A percentile compares a stretch with the other conserved stretches of the same genome.
Conservation (phyloP, 2,113 vertebrate species). For the Zosterops japonicus region DNA sequence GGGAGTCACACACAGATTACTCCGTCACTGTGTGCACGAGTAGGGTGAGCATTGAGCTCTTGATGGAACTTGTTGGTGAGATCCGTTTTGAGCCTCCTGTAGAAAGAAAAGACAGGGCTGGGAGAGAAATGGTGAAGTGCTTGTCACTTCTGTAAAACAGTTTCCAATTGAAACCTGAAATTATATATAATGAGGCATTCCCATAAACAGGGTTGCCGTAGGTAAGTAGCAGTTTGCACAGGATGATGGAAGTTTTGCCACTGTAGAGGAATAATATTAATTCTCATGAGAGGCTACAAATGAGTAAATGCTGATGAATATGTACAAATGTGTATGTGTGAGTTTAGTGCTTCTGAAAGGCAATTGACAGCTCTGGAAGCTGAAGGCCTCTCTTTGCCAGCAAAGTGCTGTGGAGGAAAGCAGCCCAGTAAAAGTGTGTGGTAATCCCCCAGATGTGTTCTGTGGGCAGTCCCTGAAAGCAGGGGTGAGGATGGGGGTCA, state of each 20-base stretch:
- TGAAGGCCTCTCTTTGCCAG: neutral
- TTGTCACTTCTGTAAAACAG: constrained; percentile 29
- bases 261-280: constrained; percentile 26
- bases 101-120: neutral
- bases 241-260: neutral
- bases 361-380: constrained; percentile 12
- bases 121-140: neutral
- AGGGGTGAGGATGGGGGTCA: fast-evolving
- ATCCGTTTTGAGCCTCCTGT: neutral
- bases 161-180: constrained; percentile 45
- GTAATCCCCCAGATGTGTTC: too few species aligned
- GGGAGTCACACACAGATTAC: neutral
- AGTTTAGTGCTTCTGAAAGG: constrained; percentile 10
- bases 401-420: neutral
- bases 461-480: fast-evolving
- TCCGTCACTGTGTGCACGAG: neutral
- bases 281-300: constrained; percentile 35
- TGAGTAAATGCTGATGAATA: constrained; percentile 25
- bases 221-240: constrained; percentile 18
- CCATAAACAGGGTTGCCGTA: neutral
- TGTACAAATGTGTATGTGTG: neutral
- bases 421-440: neutral
- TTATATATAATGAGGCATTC: constrained; percentile 25
- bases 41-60: neutral
- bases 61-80: neutral